Evolutionary conservation across 2,113 vertebrate species (phyloP).

Genomic region (Malaclemys terrapin): DNA sequence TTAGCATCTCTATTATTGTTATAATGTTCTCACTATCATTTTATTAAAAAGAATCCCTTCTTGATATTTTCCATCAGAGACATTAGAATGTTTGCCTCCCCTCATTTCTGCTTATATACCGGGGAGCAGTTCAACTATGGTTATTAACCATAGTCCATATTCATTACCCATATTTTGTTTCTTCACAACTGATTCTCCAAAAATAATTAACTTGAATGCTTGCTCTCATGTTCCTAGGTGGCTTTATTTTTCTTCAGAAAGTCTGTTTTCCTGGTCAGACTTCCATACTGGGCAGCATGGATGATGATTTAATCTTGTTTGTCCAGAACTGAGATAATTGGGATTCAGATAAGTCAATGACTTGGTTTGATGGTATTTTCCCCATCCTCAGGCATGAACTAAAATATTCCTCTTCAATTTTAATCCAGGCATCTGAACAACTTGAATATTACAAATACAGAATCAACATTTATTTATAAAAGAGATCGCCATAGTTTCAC

Average conservation of each 20-base stretch:
- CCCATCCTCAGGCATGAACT: neutral
- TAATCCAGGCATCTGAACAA: neutral
- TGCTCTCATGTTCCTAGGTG: neutral
- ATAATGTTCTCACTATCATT: neutral
- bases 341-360: neutral
- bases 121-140: neutral
- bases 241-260: neutral
- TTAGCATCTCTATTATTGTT: neutral
- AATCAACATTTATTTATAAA: neutral
- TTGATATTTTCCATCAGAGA: neutral
- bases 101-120: neutral
- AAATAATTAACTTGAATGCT: constrained; percentile 22
- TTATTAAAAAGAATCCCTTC: neutral
- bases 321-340: neutral
- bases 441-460: neutral
- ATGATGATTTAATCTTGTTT: neutral
- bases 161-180: constrained; percentile 7
- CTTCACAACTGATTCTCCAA: neutral
- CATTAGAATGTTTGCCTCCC: neutral
- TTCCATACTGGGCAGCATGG: neutral
- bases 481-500: neutral
- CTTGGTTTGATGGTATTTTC: neutral
- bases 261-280: neutral
- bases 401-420: neutral
- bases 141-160: neutral